Conservation (phyloP, 2,797 vertebrate species). For the Setipinna tenuifilis region DNA sequence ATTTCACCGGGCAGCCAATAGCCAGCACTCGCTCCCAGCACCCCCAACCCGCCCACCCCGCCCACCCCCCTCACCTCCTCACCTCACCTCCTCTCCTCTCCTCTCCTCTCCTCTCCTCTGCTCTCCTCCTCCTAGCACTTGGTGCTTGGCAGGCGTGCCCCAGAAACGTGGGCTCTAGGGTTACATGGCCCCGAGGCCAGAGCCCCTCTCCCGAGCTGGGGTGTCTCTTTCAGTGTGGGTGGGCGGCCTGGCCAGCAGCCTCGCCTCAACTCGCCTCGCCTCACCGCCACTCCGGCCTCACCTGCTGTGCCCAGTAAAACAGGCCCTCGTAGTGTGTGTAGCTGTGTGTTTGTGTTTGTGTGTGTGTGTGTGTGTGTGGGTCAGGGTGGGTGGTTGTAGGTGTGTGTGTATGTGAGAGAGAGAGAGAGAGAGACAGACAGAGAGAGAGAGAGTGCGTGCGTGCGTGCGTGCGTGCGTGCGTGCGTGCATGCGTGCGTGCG, state of each 20-base stretch:
- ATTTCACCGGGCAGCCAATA: slow-evolving; percentile 43
- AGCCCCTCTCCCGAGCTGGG: slow-evolving; percentile 38
- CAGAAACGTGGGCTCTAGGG: slow-evolving; percentile 47
- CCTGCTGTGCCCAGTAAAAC: slow-evolving; percentile 56
- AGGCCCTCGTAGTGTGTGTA: neutral
- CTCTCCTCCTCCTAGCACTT: slow-evolving; percentile 8
- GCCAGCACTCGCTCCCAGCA: neutral
- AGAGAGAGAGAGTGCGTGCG: neutral
- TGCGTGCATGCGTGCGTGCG: neutral
- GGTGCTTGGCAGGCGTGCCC: slow-evolving; percentile 43
- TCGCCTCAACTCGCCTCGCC: neutral
- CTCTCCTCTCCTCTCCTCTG: neutral
- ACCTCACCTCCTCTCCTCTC: neutral
- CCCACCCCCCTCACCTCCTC: neutral
- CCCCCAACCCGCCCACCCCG: slow-evolving; percentile 9
- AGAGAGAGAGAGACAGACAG: neutral
- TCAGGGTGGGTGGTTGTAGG: too few relatives aligned
- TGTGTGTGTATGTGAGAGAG: too few relatives aligned
- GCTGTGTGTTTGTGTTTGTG: too few relatives aligned
- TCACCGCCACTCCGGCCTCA: slow-evolving; percentile 31
- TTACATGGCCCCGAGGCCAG: slow-evolving; percentile 40
- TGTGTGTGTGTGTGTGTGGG: too few relatives aligned
- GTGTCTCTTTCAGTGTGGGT: slow-evolving; percentile 51
- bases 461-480: neutral
- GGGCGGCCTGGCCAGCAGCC: slow-evolving; percentile 49